Base-by-base conservation (phyloP, 2,888 invertebrate genomes). In the Pherbina coryleti region DNA sequence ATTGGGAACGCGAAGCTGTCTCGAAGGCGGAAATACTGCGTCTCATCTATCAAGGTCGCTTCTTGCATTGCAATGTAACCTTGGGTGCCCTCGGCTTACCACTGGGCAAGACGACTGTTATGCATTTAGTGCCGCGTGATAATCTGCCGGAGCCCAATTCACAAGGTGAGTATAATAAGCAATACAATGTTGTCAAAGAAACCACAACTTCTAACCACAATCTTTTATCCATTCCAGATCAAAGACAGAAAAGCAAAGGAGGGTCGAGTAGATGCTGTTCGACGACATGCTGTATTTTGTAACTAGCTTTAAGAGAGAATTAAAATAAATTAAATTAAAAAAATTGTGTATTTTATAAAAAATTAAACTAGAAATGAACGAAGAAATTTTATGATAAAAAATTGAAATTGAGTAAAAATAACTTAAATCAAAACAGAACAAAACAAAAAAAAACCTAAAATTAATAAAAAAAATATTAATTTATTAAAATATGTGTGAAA, bases 71-170 rank as follows among this genome's bases (percentile, higher is more conserved):
- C 92, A 98, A 98, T 91, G 99, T 99, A 90, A 98, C 98, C 88
- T 93, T 98, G 90, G 97, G 97, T 90, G 99, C 99, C 87, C 93
- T 99, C 88, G 98, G 98, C 89, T 93, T 99, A 91, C 97, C 98
- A 83, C 93, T 96, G 86, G 98, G 98, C 85, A 98, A 98, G 91
- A 99, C 98, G 88, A 98, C 98, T 89, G 99, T 99, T 90, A 99
- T 99, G 99, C 99, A 99, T 92, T 94, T 99, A 88, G 99, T 99
- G 90, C 98, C 99, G 85, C 94, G 99, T 91, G 99, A 99, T 92
- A 98, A 98, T 91, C 92, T 99, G 91, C 99, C 99, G 87, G 99
- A 99, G 92, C 99, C 99, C 88, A 99, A 98, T 92, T 97, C 97
- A 87, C 97, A 97, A 93, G 97, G 97, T 97, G 91, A 88, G 80